These are phyloP conservation scores for Drosophila kohkoa DNA, from an alignment of 1,140 invertebrate species.

Conservation along the genomic window DNA sequence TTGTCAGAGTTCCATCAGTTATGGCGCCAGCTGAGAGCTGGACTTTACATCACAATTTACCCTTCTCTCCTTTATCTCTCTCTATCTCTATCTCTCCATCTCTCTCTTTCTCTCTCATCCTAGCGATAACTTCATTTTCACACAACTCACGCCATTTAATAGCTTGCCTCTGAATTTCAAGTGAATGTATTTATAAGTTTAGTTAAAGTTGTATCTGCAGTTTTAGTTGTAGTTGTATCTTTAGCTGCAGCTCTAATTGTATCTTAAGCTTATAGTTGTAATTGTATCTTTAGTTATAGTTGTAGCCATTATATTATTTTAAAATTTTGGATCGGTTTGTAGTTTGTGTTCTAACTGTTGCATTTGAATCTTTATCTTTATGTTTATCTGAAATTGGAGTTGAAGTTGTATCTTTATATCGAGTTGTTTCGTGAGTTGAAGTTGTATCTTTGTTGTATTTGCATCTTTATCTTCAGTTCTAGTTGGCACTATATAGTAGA, in stretches of 20 bases:
- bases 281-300: no score
- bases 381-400: no score
- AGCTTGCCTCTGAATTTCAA: no score
- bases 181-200: no score
- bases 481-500: no score
- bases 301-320: no score
- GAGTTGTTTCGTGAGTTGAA: neutral
- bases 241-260: no score
- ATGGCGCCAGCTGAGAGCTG: neutral
- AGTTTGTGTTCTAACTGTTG: neutral
- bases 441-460: neutral
- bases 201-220: neutral
- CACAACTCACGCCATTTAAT: no score
- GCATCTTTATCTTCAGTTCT: no score
- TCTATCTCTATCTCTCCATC: neutral
- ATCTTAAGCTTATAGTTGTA: no score
- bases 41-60: neutral
- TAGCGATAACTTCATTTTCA: neutral
- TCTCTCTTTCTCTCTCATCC: neutral
- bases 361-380: neutral
- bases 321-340: no score
- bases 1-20: slow-evolving; percentile 15
- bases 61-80: neutral
- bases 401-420: neutral
- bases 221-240: neutral